phyloP scores from a whole-genome alignment of 2,113 vertebrate species.

The Burhinus bistriatus region DNA sequence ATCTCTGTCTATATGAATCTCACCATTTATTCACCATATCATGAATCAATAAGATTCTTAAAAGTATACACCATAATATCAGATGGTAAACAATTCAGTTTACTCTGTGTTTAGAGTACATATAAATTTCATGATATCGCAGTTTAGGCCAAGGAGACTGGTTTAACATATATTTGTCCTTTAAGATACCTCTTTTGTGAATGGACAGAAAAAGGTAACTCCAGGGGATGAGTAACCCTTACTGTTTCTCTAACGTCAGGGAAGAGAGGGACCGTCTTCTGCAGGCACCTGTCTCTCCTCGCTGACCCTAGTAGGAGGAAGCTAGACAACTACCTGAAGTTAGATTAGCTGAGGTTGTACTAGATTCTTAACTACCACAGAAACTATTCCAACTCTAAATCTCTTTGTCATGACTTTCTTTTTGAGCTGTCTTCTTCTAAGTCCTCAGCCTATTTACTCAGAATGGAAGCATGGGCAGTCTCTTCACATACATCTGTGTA shows the following conservation, averaged over 20 bases:
- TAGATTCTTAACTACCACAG: not conserved
- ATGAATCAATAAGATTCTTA: not conserved
- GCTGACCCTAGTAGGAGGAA: not conserved
- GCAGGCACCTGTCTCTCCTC: not conserved
- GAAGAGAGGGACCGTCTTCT: not conserved
- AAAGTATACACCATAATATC: not conserved
- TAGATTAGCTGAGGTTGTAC: not conserved
- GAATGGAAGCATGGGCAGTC: not conserved
- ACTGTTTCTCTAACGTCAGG: not conserved
- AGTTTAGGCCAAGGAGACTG: not conserved
- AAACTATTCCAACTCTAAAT: not conserved
- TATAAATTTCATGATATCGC: not conserved
- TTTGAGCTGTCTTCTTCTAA: not conserved
- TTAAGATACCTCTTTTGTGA: not conserved
- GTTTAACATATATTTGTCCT: not conserved
- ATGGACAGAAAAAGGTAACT: not conserved
- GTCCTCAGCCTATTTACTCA: not conserved
- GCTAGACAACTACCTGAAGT: not conserved
- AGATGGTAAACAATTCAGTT: not conserved
- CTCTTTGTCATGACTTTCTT: not conserved
- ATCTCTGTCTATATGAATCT: not conserved
- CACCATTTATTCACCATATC: not conserved
- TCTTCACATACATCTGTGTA: not conserved
- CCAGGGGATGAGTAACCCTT: not conserved
- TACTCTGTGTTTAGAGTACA: not conserved